These are phyloP conservation scores for Crioceris asparagi DNA, from an alignment of 2,888 invertebrate genomes.

Conservation along the genomic window DNA sequence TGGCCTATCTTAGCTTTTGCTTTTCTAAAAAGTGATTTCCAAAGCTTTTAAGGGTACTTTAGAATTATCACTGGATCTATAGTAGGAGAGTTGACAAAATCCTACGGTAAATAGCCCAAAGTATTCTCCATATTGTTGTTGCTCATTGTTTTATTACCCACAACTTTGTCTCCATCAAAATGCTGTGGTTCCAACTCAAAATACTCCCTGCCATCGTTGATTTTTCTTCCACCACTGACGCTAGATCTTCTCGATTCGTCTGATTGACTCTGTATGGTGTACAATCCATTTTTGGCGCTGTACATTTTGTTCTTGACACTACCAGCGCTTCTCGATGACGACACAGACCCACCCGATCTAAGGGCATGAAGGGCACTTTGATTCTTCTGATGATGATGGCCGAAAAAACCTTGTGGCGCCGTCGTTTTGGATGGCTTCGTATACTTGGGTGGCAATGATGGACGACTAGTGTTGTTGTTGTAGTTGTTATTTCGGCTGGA, in stretches of 20 bases:
- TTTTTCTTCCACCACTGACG: conserved; percentile 21
- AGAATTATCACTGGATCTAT: too few species aligned
- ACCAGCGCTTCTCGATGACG: neutral
- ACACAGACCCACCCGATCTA: neutral
- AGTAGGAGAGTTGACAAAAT: too few species aligned
- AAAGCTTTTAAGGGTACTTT: too few species aligned
- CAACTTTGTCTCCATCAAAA: conserved; percentile 23
- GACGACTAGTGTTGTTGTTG: conserved; percentile 21
- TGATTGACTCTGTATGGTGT: conserved; percentile 39
- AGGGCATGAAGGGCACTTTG: conserved; percentile 10
- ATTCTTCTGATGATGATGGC: conserved; percentile 11
- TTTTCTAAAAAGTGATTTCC: too few species aligned
- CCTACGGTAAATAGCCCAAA: conserved; percentile 50
- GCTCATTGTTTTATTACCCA: too few species aligned
- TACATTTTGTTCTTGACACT: conserved; percentile 27
- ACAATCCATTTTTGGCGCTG: conserved; percentile 37
- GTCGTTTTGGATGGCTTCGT: conserved; percentile 18
- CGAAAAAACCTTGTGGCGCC: conserved; percentile 7
- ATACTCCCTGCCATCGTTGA: conserved; percentile 20
- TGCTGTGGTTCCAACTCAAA: conserved; percentile 17
- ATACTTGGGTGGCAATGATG: conserved; percentile 21
- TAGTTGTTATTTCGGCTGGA: conserved; percentile 24
- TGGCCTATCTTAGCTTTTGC: too few species aligned
- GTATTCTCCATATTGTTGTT: conserved; percentile 55
- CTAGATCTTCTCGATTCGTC: conserved; percentile 35